Evolutionary conservation across 2,888 invertebrate genomes (phyloP).

Genomic region (Ceramica pisi): DNA sequence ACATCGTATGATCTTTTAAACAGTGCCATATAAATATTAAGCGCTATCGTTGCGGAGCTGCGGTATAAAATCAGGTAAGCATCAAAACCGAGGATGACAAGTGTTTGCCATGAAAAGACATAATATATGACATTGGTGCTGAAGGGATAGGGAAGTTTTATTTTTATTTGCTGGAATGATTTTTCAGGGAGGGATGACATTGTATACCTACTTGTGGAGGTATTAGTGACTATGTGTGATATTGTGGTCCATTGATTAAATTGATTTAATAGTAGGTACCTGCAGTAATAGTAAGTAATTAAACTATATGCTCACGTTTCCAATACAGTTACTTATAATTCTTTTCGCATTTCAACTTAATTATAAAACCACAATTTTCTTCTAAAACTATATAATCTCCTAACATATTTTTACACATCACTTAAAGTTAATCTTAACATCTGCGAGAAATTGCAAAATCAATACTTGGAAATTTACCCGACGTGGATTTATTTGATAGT

Average conservation of each 20-base stretch:
- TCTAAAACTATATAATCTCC: constrained; percentile 30
- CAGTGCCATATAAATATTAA: constrained; percentile 34
- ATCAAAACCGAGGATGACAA: constrained; percentile 36
- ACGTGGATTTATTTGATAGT: constrained; percentile 16
- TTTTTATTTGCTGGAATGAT: neutral
- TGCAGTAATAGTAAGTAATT: too few species aligned
- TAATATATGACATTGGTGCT: constrained; percentile 28
- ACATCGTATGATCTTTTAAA: constrained; percentile 32
- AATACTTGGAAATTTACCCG: constrained; percentile 14
- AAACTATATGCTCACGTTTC: too few species aligned
- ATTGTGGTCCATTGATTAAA: neutral
- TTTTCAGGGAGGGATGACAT: neutral
- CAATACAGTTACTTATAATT: too few species aligned
- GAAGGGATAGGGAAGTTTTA: constrained; percentile 12
- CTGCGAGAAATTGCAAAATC: constrained; percentile 23
- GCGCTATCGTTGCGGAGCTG: neutral
- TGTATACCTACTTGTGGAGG: neutral
- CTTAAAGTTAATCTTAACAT: constrained; percentile 7
- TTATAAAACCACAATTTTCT: neutral
- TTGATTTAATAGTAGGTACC: neutral
- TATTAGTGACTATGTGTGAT: neutral
- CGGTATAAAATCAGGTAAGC: constrained; percentile 27
- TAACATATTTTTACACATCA: neutral
- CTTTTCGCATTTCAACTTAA: neutral
- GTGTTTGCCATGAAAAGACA: constrained; percentile 27